Percentiles rank a stretch among this genome's conserved stretches.
Evolutionary conservation across 2,113 vertebrate genomes (phyloP).

Genomic region (Bungarus multicinctus): DNA sequence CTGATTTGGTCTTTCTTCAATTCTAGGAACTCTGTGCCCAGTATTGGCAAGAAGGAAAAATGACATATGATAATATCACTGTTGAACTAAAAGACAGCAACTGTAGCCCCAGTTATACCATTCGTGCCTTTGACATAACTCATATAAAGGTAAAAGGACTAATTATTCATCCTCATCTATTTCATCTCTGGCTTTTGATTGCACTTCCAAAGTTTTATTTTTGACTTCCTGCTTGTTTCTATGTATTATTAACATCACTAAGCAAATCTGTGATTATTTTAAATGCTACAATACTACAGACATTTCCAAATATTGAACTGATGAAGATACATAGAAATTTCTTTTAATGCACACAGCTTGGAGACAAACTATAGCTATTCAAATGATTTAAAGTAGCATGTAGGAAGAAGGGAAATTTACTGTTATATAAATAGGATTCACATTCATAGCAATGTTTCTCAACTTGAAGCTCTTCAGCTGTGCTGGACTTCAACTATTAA

Average conservation of each 20-base stretch:
- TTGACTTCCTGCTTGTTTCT: neutral
- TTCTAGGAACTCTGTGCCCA: slow-evolving; percentile 73
- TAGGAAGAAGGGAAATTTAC: neutral
- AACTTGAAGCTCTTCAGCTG: neutral
- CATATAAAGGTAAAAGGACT: slow-evolving; percentile 78
- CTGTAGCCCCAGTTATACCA: slow-evolving; percentile 63
- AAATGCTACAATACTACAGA: neutral
- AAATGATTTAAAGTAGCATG: neutral
- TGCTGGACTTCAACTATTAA: neutral
- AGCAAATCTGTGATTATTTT: neutral
- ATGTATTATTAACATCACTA: neutral
- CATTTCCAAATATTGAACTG: neutral
- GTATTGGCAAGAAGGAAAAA: slow-evolving; percentile 84
- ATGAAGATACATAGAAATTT: neutral
- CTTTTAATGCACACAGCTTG: neutral
- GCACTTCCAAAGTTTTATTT: neutral
- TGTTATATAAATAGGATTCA: neutral
- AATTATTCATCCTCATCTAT: neutral
- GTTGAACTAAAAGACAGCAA: slow-evolving; percentile 73
- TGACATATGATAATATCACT: slow-evolving; percentile 73
- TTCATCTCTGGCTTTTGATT: neutral
- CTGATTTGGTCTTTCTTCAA: slow-evolving; percentile 6
- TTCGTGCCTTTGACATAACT: slow-evolving; percentile 78
- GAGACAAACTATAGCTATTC: neutral
- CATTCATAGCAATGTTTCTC: neutral